Conservation (phyloP, 2,113 vertebrate species). For the Psilopsiagon aymara region DNA sequence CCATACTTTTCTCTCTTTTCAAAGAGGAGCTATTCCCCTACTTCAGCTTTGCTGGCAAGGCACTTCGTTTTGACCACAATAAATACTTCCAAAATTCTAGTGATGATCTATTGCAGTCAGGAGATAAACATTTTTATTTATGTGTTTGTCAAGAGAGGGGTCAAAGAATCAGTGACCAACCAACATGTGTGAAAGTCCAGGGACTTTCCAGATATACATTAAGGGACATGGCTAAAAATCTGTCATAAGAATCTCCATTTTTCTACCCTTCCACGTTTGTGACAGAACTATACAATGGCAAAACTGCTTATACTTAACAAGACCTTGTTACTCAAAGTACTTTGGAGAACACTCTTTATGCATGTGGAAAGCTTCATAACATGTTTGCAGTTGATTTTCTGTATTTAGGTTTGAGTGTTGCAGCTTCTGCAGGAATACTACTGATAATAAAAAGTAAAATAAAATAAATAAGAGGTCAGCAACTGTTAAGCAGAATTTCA, state of each 20-base stretch:
- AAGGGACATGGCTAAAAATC: neutral
- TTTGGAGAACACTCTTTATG: neutral
- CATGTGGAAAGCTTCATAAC: neutral
- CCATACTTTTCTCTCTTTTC: neutral
- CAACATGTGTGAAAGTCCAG: neutral
- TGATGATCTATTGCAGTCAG: neutral
- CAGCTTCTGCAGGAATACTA: neutral
- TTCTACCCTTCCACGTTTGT: neutral
- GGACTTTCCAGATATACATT: neutral
- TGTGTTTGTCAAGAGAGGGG: neutral
- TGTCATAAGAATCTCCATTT: neutral
- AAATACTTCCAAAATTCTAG: neutral
- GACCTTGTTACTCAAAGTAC: neutral
- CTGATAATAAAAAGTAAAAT: neutral
- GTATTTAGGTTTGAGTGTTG: neutral
- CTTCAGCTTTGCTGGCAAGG: neutral
- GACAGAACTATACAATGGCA: neutral
- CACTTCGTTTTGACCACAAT: neutral
- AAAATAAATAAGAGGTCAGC: neutral
- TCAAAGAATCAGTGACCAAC: neutral
- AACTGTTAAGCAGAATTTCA: conserved; percentile 14
- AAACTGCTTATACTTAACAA: neutral
- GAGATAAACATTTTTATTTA: neutral
- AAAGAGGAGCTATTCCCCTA: neutral
- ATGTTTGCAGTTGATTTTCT: neutral